Percentiles rank a stretch among this genome's conserved stretches.
phyloP scores from a whole-genome alignment of 2,888 invertebrate genomes.

The Vanessa cardui region DNA sequence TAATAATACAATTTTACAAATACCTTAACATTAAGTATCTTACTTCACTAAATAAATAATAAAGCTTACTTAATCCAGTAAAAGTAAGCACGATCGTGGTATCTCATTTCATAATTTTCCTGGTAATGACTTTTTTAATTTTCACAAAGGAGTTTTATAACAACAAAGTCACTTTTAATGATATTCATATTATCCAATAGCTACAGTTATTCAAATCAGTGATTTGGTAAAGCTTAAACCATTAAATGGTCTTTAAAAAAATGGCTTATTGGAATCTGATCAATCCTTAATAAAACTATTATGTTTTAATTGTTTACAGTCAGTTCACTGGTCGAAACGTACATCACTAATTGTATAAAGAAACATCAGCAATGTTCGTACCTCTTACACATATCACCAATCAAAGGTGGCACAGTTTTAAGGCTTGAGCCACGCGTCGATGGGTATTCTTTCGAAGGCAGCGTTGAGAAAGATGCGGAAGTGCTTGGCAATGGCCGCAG shows the following conservation, averaged over 20 bases:
- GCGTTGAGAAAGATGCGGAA: constrained; percentile 88
- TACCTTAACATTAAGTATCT: constrained; percentile 12
- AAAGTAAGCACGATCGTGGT: constrained; percentile 1
- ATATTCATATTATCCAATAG: not conserved
- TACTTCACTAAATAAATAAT: constrained; percentile 44
- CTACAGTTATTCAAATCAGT: too few relatives aligned
- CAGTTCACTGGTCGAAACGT: not conserved
- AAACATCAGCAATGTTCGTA: constrained; percentile 18
- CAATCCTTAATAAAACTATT: too few relatives aligned
- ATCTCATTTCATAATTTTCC: not conserved
- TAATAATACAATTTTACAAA: constrained; percentile 19
- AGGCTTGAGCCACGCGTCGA: constrained; percentile 86
- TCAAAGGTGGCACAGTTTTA: constrained; percentile 44
- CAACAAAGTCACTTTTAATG: not conserved
- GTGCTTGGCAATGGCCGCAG: constrained; percentile 87
- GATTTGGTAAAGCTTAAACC: too few relatives aligned
- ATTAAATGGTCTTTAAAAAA: too few relatives aligned
- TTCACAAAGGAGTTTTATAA: too few relatives aligned
- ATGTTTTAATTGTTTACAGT: too few relatives aligned
- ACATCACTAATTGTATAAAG: constrained; percentile 5
- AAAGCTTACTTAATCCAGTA: constrained; percentile 33
- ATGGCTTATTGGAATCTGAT: too few relatives aligned
- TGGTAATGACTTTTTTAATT: not conserved
- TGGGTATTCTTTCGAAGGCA: constrained; percentile 87
- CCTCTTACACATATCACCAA: not conserved